phyloP scores from a whole-genome alignment of 1,140 invertebrate species.

The Apis laboriosa region DNA sequence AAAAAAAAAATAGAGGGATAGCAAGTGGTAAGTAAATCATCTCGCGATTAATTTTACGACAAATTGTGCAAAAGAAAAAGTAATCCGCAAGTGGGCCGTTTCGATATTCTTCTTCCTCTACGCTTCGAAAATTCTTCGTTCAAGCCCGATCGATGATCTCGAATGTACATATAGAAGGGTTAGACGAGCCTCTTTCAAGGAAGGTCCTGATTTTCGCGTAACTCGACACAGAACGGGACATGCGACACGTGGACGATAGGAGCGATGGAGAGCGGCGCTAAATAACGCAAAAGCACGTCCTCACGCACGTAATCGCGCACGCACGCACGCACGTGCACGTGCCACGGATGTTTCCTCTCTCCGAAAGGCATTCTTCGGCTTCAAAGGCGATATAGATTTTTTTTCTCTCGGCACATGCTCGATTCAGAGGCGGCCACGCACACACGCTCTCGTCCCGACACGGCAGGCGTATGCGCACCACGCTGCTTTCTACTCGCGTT shows the following conservation, averaged over 20 bases:
- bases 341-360: not conserved
- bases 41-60: not conserved
- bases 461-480: conserved; percentile 2
- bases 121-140: not conserved
- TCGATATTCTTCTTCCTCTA: not conserved
- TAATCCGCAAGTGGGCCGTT: not conserved
- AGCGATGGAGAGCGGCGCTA: not conserved
- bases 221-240: not conserved
- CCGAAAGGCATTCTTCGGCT: conserved; percentile 26
- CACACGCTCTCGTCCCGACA: not conserved
- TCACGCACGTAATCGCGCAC: conserved; percentile 20
- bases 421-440: not conserved
- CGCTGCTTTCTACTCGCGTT: not conserved
- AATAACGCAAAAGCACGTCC: conserved; percentile 25
- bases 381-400: conserved; percentile 60
- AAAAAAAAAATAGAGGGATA: not conserved
- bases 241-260: not conserved
- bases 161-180: not conserved
- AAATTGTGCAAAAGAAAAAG: not conserved
- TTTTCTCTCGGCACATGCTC: conserved; percentile 33
- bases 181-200: not conserved
- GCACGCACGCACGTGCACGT: conserved; percentile 41
- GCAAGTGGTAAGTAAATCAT: not conserved
- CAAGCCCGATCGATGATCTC: conserved; percentile 20
- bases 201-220: not conserved